Base-by-base conservation (phyloP, 2,113 vertebrate genomes). In the Pongo pygmaeus region DNA sequence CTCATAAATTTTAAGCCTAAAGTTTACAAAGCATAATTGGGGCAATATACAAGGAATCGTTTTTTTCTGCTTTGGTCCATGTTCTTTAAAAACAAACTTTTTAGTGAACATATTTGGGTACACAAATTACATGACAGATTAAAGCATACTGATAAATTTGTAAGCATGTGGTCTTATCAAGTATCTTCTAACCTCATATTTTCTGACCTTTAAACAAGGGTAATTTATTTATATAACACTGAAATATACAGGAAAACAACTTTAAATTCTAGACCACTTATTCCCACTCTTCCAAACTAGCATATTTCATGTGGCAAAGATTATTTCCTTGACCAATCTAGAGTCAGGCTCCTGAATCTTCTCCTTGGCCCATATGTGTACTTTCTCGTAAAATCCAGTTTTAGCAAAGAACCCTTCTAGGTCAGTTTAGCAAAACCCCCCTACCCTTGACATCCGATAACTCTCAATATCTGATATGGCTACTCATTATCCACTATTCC, bases 51-150 rank as follows among this genome's bases (percentile, higher is more conserved):
- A 81, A 43, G n/a, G n/a, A 80, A 80, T 50, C 23, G 6, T 75
- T 75, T 81, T 10, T 64, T 87, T 67, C 25, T 67, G 20, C 23
- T 23, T 75, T 74, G 55, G 67, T 13, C 32, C 55, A 81, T 67
- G 38, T 86, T 90, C 38, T 86, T 86, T 80, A 85, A 93, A 38
- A 74, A 79, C 59, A 93, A 88, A 80, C 2, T 25, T 95, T 95
- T 81, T 38, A 92, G 84, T 93, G 38, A 57, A 75, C 74, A 83
- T 69, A 67, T 75, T 38, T 89, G 67, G 17, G 32, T 48, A 89
- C 30, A 83, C 88, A 67, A 89, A 93, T 14, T 83, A 6, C 11
- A 55, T 81, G 48, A 77, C 59, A 83, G 79, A 83, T 81, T 74
- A 81, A 81, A 94, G 35, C 61, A 18, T 59, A 50, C 5, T 43